A percentile compares a stretch with the other conserved stretches of the same genome.
These are phyloP conservation scores for Nephrotoma flavescens DNA, from an alignment of 2,888 invertebrate genomes.

Conservation along the genomic window DNA sequence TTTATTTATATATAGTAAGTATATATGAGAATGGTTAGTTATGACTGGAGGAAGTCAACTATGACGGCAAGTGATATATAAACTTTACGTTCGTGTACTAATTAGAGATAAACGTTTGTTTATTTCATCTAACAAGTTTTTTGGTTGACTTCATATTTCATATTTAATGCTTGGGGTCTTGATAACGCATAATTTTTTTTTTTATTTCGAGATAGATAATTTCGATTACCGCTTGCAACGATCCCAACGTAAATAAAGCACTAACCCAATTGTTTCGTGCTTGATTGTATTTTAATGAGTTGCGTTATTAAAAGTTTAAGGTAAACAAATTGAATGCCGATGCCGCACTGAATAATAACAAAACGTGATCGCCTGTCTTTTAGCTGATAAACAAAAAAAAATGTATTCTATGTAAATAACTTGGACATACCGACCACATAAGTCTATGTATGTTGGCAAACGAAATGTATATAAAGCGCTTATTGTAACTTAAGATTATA, in stretches of 20 bases:
- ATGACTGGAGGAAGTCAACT: neutral
- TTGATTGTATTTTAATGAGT: neutral
- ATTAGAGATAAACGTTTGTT: neutral
- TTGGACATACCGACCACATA: too few relatives aligned
- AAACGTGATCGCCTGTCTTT: neutral
- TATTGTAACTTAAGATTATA: too few relatives aligned
- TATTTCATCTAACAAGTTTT: neutral
- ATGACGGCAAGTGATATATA: neutral
- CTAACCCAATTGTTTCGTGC: neutral
- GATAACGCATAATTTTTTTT: neutral
- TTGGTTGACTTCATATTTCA: neutral
- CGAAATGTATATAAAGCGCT: too few relatives aligned
- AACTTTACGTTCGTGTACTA: neutral
- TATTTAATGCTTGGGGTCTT: neutral
- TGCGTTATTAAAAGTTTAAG: neutral
- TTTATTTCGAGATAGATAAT: neutral
- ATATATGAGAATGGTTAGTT: neutral
- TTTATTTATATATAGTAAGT: neutral
- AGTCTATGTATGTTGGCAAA: too few relatives aligned
- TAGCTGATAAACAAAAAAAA: neutral
- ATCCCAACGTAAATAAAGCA: neutral
- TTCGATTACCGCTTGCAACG: neutral
- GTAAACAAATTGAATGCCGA: neutral
- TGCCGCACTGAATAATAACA: neutral
- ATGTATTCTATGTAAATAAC: neutral